These are phyloP conservation scores for Datnioides undecimradiatus DNA, from an alignment of 2,113 vertebrate genomes.

Conservation along the genomic window DNA sequence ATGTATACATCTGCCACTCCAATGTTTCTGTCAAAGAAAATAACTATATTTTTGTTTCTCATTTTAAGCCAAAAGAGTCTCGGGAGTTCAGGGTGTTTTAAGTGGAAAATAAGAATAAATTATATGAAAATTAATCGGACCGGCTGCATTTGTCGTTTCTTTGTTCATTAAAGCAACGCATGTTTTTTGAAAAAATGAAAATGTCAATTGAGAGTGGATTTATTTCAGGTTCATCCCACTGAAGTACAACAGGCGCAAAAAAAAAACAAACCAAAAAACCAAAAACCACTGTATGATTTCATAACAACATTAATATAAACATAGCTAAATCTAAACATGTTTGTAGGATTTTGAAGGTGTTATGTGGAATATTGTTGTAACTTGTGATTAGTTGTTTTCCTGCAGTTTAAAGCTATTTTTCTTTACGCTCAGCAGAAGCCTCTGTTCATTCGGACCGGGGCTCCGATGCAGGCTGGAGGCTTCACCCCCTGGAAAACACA, in stretches of 20 bases:
- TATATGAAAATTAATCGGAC: conserved; percentile 55
- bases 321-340: no score
- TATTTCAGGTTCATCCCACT: not conserved
- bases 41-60: conserved; percentile 64
- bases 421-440: conserved; percentile 54
- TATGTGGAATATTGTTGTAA: not conserved
- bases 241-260: not conserved
- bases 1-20: conserved; percentile 73
- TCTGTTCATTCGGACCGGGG: conserved; percentile 64
- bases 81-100: conserved; percentile 77
- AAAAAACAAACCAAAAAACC: no score
- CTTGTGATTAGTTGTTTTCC: not conserved
- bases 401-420: not conserved
- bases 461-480: conserved; percentile 77
- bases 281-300: not conserved
- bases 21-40: conserved; percentile 62
- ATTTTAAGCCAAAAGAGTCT: conserved; percentile 78
- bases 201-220: not conserved
- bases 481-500: conserved; percentile 72
- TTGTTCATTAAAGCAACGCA: not conserved
- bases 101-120: conserved; percentile 82
- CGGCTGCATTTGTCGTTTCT: not conserved
- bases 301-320: not conserved
- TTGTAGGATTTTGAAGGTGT: not conserved
- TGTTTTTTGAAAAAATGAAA: not conserved